Base-by-base conservation (phyloP, 2,888 invertebrate species). In the Phanerotoma sp. region DNA sequence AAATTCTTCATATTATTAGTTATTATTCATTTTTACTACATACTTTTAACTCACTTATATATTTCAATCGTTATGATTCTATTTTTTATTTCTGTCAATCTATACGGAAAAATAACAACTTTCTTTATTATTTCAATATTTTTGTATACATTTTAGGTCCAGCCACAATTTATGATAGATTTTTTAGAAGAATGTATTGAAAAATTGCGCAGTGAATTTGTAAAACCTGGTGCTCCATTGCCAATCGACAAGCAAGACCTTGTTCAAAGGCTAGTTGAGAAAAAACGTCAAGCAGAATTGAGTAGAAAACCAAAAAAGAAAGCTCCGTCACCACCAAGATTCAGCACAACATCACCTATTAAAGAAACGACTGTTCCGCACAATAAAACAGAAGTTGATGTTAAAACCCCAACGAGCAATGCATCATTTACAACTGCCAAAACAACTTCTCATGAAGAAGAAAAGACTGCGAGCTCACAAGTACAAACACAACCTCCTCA, bases 121-220 rank as follows among this genome's bases (percentile, higher is more conserved):
- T n/a, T n/a, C n/a, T n/a, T n/a, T n/a, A n/a, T n/a, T n/a, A n/a
- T n/a, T n/a, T n/a, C n/a, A n/a, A n/a, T n/a, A n/a, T n/a, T n/a
- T n/a, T n/a, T n/a, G n/a, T n/a, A n/a, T n/a, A n/a, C n/a, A n/a
- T 54, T 45, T 9, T 66, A 87, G 87, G 86, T 86, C 54, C 84
- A 86, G 62, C 86, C 89, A 13, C 85, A 86, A 66, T 88, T 87
- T 71, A 83, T 86, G 71, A 78, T 88, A 40, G 82, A 84, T 60
- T 91, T 89, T 71, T 72, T 91, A 30, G 86, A 86, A 62, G 86
- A 86, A 58, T 87, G 87, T 63, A 82, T 91, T 64, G 83, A 80
- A 69, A 83, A 70, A 67, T 78, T 83, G 64, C 67, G 66, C 5
- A 62, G 62, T 11, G 74, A 75, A 30, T 64, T 62, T 30, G 68